Base-by-base conservation (phyloP, 92 coral and sea anemone genomes). In the Actinostola sp. region DNA sequence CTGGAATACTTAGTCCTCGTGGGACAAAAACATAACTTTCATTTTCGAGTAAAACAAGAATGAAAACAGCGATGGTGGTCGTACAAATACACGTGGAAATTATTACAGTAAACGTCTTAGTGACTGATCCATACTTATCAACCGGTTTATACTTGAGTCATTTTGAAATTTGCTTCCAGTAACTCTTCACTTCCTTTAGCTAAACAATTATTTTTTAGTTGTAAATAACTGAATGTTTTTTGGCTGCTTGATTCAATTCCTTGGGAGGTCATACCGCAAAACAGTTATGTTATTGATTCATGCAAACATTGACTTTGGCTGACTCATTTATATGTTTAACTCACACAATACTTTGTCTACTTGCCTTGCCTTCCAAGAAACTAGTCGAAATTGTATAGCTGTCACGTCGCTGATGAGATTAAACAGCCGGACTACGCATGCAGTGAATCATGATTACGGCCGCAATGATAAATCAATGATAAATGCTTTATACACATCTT, bases 61-160 rank as follows among this genome's bases (percentile, higher is more conserved):
- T 41, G n/a, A 28, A 67, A 67, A 67, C 73, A 67, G 42, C 44
- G 56, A 49, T 29, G 73, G 73, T 67, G 73, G 73, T 48, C 73
- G 52, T 20, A 35, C 55, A 67, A 67, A 67, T 67, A 67, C 53
- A 3, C 63, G 19, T 57, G 36, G n/a, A 30, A 57, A 57, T 57
- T 57, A 57, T 57, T 30, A 57, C 10, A 26, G 63, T 57, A 57
- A 57, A 57, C 63, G n/a, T 28, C 8, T 8, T 57, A 2, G 33
- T 21, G 11, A 57, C n/a, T 11, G n/a, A 12, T 57, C 36, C 36
- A 57, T 28, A 11, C 63, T 26, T 30, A 26, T 16, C 13, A 29
- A 57, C 28, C 38, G 63, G 63, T 57, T 57, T 57, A 57, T 13
- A 57, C 63, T 57, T 14, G 63, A 57, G 63, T 12, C 5, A 57